phyloP scores from a whole-genome alignment of 2,888 invertebrate species.

The Erebia aethiops region DNA sequence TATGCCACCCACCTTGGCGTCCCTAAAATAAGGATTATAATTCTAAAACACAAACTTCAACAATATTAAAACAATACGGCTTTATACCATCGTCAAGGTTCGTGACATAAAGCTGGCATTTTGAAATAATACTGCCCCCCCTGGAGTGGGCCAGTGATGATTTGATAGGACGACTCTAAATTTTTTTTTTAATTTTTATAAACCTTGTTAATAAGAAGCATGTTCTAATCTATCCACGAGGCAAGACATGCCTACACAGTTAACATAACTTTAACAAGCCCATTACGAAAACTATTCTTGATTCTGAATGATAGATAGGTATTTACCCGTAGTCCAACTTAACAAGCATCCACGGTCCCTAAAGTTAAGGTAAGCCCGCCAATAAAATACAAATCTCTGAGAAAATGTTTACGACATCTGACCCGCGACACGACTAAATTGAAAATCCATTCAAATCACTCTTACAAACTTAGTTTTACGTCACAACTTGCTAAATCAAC shows the following conservation, averaged over 20 bases:
- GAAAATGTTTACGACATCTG: conserved; percentile 47
- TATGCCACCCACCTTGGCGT: no score
- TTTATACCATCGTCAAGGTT: no score
- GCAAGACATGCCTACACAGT: neutral
- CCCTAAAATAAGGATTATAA: no score
- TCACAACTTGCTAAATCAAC: neutral
- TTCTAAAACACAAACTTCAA: no score
- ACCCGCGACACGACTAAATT: conserved; percentile 49
- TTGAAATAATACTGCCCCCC: no score
- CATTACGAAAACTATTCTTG: neutral
- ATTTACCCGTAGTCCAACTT: conserved; percentile 3
- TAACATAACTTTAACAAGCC: neutral
- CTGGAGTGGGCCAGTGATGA: no score
- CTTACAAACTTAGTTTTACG: conserved; percentile 27
- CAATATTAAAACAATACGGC: no score
- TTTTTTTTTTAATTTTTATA: no score
- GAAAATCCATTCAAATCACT: conserved; percentile 48
- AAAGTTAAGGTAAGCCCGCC: conserved; percentile 32
- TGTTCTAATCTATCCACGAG: neutral
- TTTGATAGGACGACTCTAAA: no score
- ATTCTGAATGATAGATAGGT: conserved; percentile 4
- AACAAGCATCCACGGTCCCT: conserved; percentile 24
- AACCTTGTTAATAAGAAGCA: neutral
- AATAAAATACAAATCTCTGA: conserved; percentile 40
- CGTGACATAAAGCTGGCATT: no score